phyloP scores from a whole-genome alignment of 92 coral and sea anemone species.

The Zoanthus sansibaricus region DNA sequence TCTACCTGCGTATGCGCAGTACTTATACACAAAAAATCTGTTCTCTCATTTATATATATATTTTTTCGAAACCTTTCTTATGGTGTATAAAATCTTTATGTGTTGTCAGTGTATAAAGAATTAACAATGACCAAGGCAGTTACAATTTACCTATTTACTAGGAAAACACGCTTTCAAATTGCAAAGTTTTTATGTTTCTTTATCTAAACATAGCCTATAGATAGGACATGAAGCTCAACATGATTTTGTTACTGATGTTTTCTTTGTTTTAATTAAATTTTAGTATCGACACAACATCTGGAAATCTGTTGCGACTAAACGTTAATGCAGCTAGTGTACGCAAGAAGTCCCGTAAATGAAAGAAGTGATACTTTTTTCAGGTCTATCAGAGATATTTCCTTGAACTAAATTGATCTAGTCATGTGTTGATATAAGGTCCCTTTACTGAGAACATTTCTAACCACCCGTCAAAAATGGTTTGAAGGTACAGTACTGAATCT shows the following conservation, averaged over 20 bases:
- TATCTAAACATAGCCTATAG: too few species aligned
- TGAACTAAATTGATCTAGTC: not conserved
- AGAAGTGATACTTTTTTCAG: not conserved
- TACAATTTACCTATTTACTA: too few species aligned
- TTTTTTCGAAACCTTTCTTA: too few species aligned
- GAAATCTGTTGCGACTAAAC: constrained; percentile 34
- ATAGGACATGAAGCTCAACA: too few species aligned
- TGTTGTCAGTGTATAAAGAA: too few species aligned
- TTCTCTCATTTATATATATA: too few species aligned
- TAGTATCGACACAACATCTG: constrained; percentile 45
- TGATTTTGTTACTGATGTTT: not conserved
- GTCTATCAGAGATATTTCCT: not conserved
- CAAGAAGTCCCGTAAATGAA: constrained; percentile 4
- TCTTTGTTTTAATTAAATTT: not conserved
- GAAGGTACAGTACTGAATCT: too few species aligned
- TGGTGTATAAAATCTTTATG: too few species aligned
- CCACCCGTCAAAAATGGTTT: too few species aligned
- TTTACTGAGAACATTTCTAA: not conserved
- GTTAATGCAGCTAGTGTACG: constrained; percentile 6
- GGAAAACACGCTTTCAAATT: not conserved
- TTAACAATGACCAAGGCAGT: too few species aligned
- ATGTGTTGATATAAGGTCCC: not conserved
- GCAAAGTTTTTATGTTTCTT: not conserved
- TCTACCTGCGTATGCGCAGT: too few species aligned
- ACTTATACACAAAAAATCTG: too few species aligned